Evolutionary conservation across 2,888 invertebrate species (phyloP).

Genomic region (Noctua fimbriata): DNA sequence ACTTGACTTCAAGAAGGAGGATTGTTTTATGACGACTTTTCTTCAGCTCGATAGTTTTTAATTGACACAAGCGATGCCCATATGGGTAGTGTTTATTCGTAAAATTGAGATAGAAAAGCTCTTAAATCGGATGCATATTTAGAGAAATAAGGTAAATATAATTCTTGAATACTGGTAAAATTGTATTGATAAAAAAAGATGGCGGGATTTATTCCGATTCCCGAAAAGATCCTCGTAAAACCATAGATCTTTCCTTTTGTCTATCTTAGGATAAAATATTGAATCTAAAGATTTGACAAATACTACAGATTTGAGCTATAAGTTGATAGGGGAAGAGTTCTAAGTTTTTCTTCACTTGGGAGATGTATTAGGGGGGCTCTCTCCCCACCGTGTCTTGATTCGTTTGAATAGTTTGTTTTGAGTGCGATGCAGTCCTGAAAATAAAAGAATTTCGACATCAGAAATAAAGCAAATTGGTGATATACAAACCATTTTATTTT

Average conservation of each 20-base stretch:
- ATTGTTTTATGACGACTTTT: not conserved
- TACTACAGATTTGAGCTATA: conserved; percentile 3
- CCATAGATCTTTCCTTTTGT: not conserved
- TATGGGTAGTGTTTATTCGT: not conserved
- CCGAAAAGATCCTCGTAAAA: not conserved
- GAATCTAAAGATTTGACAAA: not conserved
- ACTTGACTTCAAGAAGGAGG: not conserved
- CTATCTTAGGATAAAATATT: not conserved
- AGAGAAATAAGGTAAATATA: not conserved
- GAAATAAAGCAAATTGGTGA: not conserved
- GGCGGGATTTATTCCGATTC: not conserved
- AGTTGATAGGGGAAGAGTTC: not conserved
- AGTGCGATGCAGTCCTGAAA: conserved; percentile 40
- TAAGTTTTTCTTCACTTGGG: conserved; percentile 16
- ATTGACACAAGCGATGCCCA: not conserved
- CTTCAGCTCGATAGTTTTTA: not conserved
- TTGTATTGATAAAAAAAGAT: not conserved
- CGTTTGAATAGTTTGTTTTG: conserved; percentile 27
- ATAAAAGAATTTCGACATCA: not conserved
- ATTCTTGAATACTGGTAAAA: not conserved
- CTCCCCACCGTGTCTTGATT: conserved; percentile 4
- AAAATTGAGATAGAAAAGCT: not conserved
- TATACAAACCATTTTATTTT: no score
- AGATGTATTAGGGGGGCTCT: not conserved
- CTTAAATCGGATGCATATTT: not conserved